Percentiles rank a stretch among this genome's conserved stretches.
These are phyloP conservation scores for Sebastiscus albofasciatus DNA, from an alignment of 2,797 vertebrate species.

Conservation along the genomic window DNA sequence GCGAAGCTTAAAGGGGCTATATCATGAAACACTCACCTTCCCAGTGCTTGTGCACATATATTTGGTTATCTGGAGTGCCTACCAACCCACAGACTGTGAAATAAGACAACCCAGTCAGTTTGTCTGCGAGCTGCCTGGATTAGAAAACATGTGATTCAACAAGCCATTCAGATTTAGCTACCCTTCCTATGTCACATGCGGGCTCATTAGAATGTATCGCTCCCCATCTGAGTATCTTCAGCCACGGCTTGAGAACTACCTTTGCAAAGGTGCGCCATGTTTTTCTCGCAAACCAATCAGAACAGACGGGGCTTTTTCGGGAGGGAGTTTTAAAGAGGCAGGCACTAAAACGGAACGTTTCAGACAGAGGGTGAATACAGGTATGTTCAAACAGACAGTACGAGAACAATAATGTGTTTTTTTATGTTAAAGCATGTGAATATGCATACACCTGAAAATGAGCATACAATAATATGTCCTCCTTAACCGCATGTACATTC, in stretches of 20 bases:
- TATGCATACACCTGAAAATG: not conserved
- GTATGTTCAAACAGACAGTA: too few species aligned
- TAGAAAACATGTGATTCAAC: not conserved
- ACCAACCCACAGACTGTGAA: not conserved
- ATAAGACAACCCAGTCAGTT: not conserved
- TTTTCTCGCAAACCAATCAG: not conserved
- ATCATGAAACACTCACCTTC: not conserved
- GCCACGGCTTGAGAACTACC: not conserved
- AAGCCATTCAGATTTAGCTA: not conserved
- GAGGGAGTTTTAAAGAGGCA: not conserved
- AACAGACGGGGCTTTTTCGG: not conserved
- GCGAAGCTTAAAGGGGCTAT: not conserved
- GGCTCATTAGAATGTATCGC: not conserved
- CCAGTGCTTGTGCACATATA: not conserved
- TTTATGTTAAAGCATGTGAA: too few species aligned
- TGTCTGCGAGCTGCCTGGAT: not conserved
- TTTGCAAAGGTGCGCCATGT: not conserved
- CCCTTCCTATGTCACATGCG: not conserved
- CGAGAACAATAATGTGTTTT: too few species aligned
- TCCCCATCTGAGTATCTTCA: not conserved
- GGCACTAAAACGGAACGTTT: too few species aligned
- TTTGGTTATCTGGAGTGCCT: not conserved
- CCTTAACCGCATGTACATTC: not conserved
- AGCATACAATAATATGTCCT: not conserved
- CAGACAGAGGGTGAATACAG: too few species aligned